A percentile compares a stretch with the other conserved stretches of the same genome.
phyloP scores from a whole-genome alignment of 2,888 invertebrate genomes.

The Aromia moschata region DNA sequence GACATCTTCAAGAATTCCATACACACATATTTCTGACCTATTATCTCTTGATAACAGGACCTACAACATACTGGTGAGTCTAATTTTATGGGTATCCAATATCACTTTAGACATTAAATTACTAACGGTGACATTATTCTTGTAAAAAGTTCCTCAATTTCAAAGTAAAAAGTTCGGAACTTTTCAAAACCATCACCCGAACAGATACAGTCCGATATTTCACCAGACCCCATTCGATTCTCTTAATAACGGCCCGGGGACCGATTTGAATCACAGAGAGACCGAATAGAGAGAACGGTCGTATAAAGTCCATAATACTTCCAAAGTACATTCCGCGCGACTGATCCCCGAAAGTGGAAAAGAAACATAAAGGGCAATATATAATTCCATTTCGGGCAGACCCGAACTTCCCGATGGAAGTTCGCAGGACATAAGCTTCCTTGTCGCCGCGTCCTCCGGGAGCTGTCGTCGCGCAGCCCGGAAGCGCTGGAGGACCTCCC shows the following conservation, averaged over 20 bases:
- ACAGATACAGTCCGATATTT: too few relatives aligned
- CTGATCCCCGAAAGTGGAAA: constrained; percentile 13
- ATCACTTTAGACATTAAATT: too few relatives aligned
- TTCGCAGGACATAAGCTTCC: constrained; percentile 31
- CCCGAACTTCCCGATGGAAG: constrained; percentile 19
- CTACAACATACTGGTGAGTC: too few relatives aligned
- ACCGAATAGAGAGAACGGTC: not conserved
- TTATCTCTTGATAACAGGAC: too few relatives aligned
- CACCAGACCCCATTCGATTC: too few relatives aligned
- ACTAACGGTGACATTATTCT: too few relatives aligned
- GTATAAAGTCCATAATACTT: not conserved
- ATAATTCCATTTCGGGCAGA: constrained; percentile 18
- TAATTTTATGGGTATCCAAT: too few relatives aligned
- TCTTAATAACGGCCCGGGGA: not conserved
- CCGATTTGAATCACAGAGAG: not conserved
- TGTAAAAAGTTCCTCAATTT: too few relatives aligned
- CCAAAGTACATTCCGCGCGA: not conserved
- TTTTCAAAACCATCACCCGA: too few relatives aligned
- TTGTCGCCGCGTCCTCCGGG: constrained; percentile 30
- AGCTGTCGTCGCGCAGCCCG: constrained; percentile 27
- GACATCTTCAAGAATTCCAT: too few relatives aligned
- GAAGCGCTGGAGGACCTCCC: constrained; percentile 8
- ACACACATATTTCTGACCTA: too few relatives aligned
- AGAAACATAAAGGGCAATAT: constrained; percentile 17
- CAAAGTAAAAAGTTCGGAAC: too few relatives aligned